Base-by-base conservation (phyloP, 2,797 vertebrate genomes). In the Mionectes olivaceus region DNA sequence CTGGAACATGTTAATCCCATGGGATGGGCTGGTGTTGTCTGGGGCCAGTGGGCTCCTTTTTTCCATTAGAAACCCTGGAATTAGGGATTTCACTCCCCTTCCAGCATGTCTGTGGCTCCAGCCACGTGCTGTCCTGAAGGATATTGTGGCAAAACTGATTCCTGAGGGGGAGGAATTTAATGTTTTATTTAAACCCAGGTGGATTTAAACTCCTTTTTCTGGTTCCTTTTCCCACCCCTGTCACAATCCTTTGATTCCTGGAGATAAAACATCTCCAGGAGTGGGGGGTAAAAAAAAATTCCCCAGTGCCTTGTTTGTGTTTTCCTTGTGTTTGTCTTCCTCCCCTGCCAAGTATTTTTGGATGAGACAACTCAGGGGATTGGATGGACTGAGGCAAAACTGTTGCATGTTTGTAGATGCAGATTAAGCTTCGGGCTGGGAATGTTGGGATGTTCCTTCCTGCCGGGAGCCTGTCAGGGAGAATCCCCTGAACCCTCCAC, bases 361-460 rank as follows among this genome's bases (percentile, higher is more conserved):
- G 88, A 63, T 55, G 73, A 46, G 71, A 56, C 63, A 56, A 56
- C 53, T 23, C 53, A 23, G 33, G 53, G 53, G 32, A 15, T 33
- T 33, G 53, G 97, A 97, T 97, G 97, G 50, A 95, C 96, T 96
- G 97, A 96, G 97, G 94, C 89, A 94, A 94, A 84, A 74, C 73
- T 50, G 73, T 19, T 78, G 75, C 83, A 41, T 78, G 30, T 90
- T 75, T 87, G 79, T 43, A 69, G 14, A 47, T 35, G 84, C 53
- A 85, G 76, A 74, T 85, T 4, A 65, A 85, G 80, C 60, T 85
- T 53, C 9, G 4, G 43, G 8, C 64, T 61, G 52, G 57, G 35
- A 59, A 39, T 39, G 18, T 39, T 11, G 23, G 14, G 49, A 10
- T 3, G 3, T 59, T 59, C 56, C 33, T 14, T 59, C 57, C 35